Evolutionary conservation across 2,113 vertebrate species (phyloP).

Genomic region (Salvator merianae): DNA sequence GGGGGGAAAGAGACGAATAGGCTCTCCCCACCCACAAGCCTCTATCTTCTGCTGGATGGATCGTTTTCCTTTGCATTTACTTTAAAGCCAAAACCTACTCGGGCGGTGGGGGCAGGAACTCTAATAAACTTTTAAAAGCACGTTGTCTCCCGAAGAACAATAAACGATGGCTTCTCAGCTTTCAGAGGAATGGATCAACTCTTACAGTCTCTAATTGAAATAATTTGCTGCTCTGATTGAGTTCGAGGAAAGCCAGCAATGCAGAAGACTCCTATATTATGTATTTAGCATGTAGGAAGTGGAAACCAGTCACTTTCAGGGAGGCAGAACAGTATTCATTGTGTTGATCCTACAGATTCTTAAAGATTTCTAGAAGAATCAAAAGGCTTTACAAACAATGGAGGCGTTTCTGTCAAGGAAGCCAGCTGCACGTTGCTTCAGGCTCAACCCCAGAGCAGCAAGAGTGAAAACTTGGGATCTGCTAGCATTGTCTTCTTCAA

Average conservation of each 20-base stretch:
- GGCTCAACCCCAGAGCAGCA: too few species aligned
- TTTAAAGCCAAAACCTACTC: too few species aligned
- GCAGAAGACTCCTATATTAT: too few species aligned
- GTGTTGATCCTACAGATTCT: neutral
- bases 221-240: neutral
- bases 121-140: neutral
- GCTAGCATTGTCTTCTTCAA: neutral
- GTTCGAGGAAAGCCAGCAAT: neutral
- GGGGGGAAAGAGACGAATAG: neutral
- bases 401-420: too few species aligned
- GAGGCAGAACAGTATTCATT: too few species aligned
- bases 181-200: neutral
- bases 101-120: neutral
- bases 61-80: neutral
- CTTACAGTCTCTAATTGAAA: neutral
- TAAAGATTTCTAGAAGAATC: too few species aligned
- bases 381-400: too few species aligned
- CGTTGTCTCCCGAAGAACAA: neutral
- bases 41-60: neutral
- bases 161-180: neutral
- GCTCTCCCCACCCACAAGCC: slow-evolving; percentile 12
- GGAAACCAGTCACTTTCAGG: too few species aligned
- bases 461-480: too few species aligned
- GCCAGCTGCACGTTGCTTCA: too few species aligned
- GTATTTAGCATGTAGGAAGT: too few species aligned